Conservation (phyloP, 2,888 invertebrate genomes). For the Caenorhabditis zanzibari region DNA sequence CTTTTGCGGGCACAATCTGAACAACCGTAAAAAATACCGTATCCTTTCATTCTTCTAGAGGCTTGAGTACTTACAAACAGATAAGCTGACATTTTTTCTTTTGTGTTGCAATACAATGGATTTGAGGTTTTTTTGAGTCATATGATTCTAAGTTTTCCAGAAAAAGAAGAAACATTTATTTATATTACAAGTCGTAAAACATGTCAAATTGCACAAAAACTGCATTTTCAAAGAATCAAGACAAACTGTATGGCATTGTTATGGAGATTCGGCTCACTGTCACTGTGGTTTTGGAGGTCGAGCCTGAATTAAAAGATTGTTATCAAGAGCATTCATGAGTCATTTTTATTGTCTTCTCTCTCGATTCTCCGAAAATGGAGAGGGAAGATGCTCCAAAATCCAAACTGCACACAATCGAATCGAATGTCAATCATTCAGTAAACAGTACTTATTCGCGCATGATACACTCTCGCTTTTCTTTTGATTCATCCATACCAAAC, state of each 20-base stretch:
- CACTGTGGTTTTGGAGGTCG: slow-evolving; percentile 1
- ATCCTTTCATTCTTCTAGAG: not conserved
- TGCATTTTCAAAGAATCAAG: slow-evolving; percentile 23
- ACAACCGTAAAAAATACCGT: slow-evolving; percentile 46
- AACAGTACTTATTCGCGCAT: slow-evolving; percentile 47
- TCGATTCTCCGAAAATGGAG: slow-evolving; percentile 18
- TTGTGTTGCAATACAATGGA: slow-evolving; percentile 2
- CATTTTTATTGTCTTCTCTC: slow-evolving; percentile 48
- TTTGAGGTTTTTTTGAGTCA: slow-evolving; percentile 7
- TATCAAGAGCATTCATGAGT: slow-evolving; percentile 18
- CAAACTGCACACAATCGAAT: slow-evolving; percentile 42
- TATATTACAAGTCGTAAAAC: slow-evolving; percentile 20
- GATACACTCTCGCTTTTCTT: slow-evolving; percentile 22
- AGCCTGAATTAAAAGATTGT: slow-evolving; percentile 18
- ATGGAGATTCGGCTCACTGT: slow-evolving; percentile 40
- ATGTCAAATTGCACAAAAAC: slow-evolving; percentile 35
- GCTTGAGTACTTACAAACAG: slow-evolving; percentile 42
- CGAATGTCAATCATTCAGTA: slow-evolving; percentile 36
- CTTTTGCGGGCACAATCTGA: slow-evolving; percentile 38
- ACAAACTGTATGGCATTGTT: slow-evolving; percentile 34
- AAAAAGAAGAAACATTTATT: slow-evolving; percentile 2
- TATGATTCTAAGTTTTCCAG: not conserved
- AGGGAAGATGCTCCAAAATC: slow-evolving; percentile 32
- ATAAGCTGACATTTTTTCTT: slow-evolving; percentile 26
- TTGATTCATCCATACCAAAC: not conserved